Conservation (phyloP, 2,113 vertebrate genomes). For the Lasiurus cinereus region DNA sequence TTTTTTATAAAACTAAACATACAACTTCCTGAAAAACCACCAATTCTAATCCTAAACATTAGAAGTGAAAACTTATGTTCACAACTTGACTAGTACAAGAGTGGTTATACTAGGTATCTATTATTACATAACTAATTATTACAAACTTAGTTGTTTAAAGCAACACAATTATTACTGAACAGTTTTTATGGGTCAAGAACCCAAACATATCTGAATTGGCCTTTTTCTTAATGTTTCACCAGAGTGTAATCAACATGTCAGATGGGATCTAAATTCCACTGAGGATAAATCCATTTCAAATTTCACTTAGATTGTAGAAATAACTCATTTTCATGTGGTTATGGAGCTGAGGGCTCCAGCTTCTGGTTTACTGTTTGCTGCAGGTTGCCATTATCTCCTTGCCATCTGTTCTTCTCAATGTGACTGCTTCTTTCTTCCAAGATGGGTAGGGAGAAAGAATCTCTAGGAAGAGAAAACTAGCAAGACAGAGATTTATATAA, state of each 20-base stretch:
- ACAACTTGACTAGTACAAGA: background rate
- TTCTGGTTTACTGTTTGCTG: background rate
- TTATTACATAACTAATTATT: background rate
- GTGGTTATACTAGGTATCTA: background rate
- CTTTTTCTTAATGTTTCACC: background rate
- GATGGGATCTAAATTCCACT: background rate
- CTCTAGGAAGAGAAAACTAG: background rate
- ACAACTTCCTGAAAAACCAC: background rate
- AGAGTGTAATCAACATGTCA: background rate
- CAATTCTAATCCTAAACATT: background rate
- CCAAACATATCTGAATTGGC: background rate
- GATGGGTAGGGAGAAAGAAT: background rate
- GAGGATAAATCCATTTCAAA: constrained; percentile 10
- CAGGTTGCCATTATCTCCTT: background rate
- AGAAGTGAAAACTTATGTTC: background rate
- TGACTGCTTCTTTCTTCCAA: constrained; percentile 8
- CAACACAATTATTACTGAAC: background rate
- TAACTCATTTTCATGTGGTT: constrained; percentile 10
- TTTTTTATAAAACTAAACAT: constrained; percentile 2
- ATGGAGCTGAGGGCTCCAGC: background rate
- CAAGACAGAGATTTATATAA: background rate
- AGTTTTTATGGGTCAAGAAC: background rate
- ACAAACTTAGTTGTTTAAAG: background rate
- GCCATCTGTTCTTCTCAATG: background rate
- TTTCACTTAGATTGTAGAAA: background rate